Percentiles rank a stretch among this genome's conserved stretches.
Evolutionary conservation across 2,797 vertebrate genomes (phyloP).

Genomic region (Crocidura indochinensis): DNA sequence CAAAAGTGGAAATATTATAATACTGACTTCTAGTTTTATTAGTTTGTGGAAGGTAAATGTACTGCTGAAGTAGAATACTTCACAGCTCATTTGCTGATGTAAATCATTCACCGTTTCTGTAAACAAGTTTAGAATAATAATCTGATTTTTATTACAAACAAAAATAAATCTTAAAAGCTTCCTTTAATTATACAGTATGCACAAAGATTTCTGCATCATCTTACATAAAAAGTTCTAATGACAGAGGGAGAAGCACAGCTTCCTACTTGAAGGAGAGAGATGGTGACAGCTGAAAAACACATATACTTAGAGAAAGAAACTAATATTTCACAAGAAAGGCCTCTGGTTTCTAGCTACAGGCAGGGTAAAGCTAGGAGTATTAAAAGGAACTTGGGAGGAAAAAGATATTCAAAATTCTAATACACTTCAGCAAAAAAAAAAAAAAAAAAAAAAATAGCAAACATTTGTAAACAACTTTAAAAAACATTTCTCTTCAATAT

Average conservation of each 20-base stretch:
- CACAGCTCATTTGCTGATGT: constrained; percentile 86
- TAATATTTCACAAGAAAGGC: constrained; percentile 39
- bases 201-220: constrained; percentile 85
- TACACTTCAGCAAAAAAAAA: constrained; percentile 73
- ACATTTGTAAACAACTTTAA: constrained; percentile 86
- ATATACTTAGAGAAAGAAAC: constrained; percentile 54
- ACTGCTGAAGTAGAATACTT: constrained; percentile 78
- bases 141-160: constrained; percentile 88
- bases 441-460: constrained; percentile 75
- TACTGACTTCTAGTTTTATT: constrained; percentile 81
- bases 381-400: constrained; percentile 68
- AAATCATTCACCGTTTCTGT: constrained; percentile 90
- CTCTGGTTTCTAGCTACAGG: constrained; percentile 74
- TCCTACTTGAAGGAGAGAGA: constrained; percentile 79
- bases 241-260: constrained; percentile 85
- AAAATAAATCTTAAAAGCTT: constrained; percentile 84
- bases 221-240: constrained; percentile 86
- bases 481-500: constrained; percentile 80
- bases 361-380: constrained; percentile 79
- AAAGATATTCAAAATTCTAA: constrained; percentile 74
- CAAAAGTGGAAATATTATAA: constrained; percentile 27
- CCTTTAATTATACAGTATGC: constrained; percentile 86
- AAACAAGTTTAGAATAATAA: constrained; percentile 89
- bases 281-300: constrained; percentile 18
- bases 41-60: constrained; percentile 73